Evolutionary conservation across 2,113 vertebrate species (phyloP).

Genomic region (Gymnorhina tibicen): DNA sequence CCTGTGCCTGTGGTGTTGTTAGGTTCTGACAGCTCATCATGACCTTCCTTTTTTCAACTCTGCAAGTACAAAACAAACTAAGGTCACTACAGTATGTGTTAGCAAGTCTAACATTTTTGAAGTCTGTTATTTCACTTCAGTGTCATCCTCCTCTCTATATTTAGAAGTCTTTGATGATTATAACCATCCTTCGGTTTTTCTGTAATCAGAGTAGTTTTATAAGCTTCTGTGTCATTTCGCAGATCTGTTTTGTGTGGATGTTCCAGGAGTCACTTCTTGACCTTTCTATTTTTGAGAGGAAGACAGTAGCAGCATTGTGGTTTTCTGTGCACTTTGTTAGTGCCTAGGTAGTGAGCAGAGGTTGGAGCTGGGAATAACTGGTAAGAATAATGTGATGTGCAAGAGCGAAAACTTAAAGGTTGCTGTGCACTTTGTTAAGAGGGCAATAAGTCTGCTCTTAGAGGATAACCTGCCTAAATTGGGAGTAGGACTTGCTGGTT

Average conservation of each 20-base stretch:
- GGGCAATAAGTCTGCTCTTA: not conserved
- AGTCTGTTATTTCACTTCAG: not conserved
- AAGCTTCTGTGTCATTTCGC: not conserved
- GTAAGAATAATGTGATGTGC: not conserved
- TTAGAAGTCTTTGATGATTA: not conserved
- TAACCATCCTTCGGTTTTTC: not conserved
- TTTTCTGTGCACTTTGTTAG: not conserved
- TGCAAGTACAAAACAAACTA: not conserved
- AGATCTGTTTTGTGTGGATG: not conserved
- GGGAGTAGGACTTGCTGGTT: not conserved
- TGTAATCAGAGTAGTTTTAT: not conserved
- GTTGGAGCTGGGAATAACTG: not conserved
- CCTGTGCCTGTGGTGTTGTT: not conserved
- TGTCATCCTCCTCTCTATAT: not conserved
- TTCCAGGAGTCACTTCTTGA: not conserved
- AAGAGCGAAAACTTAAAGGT: not conserved
- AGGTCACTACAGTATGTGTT: not conserved
- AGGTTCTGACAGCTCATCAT: not conserved
- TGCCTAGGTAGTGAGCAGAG: not conserved
- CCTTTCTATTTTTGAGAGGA: not conserved
- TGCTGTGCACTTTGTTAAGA: not conserved
- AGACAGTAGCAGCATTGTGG: accelerated
- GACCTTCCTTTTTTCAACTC: not conserved
- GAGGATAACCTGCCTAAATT: not conserved
- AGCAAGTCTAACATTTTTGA: not conserved